These are phyloP conservation scores for Aphidoletes aphidimyza DNA, from an alignment of 2,888 invertebrate genomes.

Conservation along the genomic window DNA sequence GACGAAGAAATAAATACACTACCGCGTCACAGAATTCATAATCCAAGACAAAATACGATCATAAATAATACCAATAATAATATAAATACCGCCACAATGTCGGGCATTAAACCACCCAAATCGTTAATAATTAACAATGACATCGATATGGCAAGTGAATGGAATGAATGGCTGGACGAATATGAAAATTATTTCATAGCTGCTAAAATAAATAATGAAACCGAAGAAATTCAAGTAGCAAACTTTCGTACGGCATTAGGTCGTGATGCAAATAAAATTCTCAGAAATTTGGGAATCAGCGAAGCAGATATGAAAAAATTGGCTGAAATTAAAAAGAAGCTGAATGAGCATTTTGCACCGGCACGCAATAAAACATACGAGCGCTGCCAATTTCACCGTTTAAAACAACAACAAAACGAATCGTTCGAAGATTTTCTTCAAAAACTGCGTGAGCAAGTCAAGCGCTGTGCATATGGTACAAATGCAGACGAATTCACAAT, in stretches of 20 bases:
- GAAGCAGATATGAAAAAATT: background rate
- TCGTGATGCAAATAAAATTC: background rate
- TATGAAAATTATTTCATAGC: slow-evolving; percentile 56
- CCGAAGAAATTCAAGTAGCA: background rate
- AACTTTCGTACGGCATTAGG: background rate
- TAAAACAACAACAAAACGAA: background rate
- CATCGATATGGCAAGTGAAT: slow-evolving; percentile 59
- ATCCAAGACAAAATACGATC: too few species aligned
- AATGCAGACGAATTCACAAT: background rate
- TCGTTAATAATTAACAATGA: slow-evolving; percentile 56
- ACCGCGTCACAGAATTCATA: too few species aligned
- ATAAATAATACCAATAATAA: too few species aligned
- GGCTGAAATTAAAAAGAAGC: background rate
- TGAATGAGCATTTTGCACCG: background rate
- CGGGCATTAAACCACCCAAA: background rate
- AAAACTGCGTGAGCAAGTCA: background rate
- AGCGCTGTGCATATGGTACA: background rate
- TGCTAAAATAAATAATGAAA: slow-evolving; percentile 57
- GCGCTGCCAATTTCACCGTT: background rate
- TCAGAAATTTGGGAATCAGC: background rate
- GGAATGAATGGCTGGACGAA: slow-evolving; percentile 57
- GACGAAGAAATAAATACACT: too few species aligned
- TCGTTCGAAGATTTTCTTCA: background rate
- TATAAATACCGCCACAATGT: too few species aligned
- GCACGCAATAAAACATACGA: background rate